A percentile compares a stretch with the other conserved stretches of the same genome.
Conservation (phyloP, 2,888 invertebrate species). For the Kryphioiulus occultus region DNA sequence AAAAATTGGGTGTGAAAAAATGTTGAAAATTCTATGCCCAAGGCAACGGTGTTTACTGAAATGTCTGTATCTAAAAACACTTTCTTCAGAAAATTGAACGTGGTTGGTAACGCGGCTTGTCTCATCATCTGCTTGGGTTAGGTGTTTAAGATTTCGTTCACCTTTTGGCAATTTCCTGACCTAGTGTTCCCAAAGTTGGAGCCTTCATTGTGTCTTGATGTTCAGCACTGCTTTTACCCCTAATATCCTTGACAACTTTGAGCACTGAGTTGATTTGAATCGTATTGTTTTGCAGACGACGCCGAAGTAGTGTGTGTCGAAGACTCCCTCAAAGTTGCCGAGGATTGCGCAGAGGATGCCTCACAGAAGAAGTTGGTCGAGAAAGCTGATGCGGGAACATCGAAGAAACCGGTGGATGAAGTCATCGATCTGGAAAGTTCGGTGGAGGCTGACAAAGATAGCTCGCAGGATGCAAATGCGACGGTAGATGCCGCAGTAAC, state of each 20-base stretch:
- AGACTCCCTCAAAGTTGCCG: background rate
- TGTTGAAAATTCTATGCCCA: too few relatives aligned
- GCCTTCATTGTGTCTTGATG: too few relatives aligned
- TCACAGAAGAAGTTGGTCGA: background rate
- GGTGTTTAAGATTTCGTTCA: too few relatives aligned
- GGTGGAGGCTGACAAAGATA: background rate
- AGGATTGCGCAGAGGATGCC: background rate
- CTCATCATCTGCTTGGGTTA: too few relatives aligned
- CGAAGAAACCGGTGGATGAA: background rate
- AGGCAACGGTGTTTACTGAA: too few relatives aligned
- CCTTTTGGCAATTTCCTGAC: too few relatives aligned
- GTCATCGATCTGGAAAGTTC: background rate
- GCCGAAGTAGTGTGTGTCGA: background rate
- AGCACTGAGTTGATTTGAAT: background rate
- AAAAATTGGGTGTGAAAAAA: too few relatives aligned
- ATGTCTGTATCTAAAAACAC: too few relatives aligned
- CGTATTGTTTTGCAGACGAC: background rate
- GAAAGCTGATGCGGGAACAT: background rate
- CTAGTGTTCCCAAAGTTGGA: too few relatives aligned
- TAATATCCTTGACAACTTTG: background rate
- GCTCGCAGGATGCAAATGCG: background rate
- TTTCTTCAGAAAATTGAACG: too few relatives aligned
- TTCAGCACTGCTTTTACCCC: background rate
- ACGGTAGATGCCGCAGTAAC: background rate
- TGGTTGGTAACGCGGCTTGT: too few relatives aligned